Conservation (phyloP, 2,113 vertebrate genomes). For the Electrona antarctica region DNA sequence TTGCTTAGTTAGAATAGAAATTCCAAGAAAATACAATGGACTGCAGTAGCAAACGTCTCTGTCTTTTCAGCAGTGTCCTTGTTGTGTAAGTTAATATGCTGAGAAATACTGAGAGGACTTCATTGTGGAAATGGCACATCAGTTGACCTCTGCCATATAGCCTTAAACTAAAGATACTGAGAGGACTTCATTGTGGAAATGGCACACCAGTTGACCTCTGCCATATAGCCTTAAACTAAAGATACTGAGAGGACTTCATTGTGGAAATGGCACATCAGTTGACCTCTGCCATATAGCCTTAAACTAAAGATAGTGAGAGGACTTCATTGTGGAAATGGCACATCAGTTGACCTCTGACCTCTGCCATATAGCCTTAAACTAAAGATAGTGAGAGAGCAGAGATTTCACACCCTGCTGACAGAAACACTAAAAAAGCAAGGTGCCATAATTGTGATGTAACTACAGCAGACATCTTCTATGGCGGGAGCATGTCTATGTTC, state of each 20-base stretch:
- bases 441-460: not conserved
- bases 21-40: too few relatives aligned
- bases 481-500: not conserved
- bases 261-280: not conserved
- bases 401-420: not conserved
- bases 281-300: not conserved
- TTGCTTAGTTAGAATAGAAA: too few relatives aligned
- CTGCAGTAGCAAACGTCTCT: too few relatives aligned
- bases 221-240: not conserved
- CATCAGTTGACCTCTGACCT: not conserved
- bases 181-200: not conserved
- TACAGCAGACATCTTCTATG: not conserved
- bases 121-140: not conserved
- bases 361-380: not conserved
- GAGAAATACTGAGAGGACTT: not conserved
- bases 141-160: not conserved
- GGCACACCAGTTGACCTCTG: not conserved
- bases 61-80: not conserved
- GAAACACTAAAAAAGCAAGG: too few relatives aligned
- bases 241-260: not conserved
- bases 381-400: not conserved
- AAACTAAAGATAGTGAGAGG: not conserved
- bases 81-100: not conserved
- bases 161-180: too few relatives aligned
- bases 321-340: not conserved